Percentiles rank a stretch among this genome's conserved stretches.
Evolutionary conservation across 2,113 vertebrate species (phyloP).

Genomic region (Zapus hudsonius): DNA sequence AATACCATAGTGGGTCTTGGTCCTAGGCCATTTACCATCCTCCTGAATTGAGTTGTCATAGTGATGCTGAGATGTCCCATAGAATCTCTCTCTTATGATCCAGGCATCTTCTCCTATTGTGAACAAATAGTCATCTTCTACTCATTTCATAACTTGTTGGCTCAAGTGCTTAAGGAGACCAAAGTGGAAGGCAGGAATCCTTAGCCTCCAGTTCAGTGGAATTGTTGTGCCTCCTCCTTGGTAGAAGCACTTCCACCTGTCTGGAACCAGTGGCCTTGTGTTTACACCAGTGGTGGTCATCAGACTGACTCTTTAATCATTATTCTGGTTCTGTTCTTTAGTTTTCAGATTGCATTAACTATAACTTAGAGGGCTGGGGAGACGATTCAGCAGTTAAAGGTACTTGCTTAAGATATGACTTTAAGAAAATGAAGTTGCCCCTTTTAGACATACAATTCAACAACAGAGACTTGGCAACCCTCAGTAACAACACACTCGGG

Average conservation of each 20-base stretch:
- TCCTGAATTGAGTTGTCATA: background rate
- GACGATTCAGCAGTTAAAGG: no score
- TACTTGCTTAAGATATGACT: background rate
- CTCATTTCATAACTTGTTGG: background rate
- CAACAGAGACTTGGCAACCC: no score
- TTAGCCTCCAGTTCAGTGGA: background rate
- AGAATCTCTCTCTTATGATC: background rate
- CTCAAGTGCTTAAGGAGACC: background rate
- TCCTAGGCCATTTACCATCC: background rate
- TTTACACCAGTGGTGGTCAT: background rate
- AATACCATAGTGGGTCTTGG: background rate
- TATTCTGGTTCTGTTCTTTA: no score
- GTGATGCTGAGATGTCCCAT: background rate
- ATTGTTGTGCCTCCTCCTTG: background rate
- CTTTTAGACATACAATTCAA: background rate
- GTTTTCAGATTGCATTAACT: no score
- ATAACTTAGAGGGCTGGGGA: no score
- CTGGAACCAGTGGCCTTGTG: no score
- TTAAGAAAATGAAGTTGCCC: background rate
- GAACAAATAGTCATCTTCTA: background rate
- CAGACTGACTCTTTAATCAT: background rate
- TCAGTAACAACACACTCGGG: no score
- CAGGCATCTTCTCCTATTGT: background rate
- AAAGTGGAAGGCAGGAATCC: background rate
- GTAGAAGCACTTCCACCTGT: no score